These are phyloP conservation scores for Lordiphosa stackelbergi DNA, from an alignment of 1,140 invertebrate genomes.

Conservation along the genomic window DNA sequence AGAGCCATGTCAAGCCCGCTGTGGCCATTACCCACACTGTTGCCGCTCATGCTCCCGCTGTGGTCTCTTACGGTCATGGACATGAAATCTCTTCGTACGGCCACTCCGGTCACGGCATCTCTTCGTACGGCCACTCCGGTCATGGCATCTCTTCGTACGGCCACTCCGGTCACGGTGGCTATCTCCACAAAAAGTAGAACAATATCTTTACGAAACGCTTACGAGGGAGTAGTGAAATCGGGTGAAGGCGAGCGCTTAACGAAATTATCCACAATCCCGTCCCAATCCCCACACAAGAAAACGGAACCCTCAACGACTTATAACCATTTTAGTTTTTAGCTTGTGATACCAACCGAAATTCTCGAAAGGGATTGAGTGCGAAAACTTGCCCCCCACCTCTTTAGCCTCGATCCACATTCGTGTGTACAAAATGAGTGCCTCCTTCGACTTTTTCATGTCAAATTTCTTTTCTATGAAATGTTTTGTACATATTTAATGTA, in stretches of 20 bases:
- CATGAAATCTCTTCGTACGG: conserved; percentile 8
- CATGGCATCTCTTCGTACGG: conserved; percentile 43
- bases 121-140: conserved; percentile 2
- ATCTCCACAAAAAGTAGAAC: conserved; percentile 75
- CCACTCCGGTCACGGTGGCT: conserved; percentile 60
- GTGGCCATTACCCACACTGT: conserved; percentile 50
- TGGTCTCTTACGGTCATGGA: conserved; percentile 20
- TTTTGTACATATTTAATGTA: conserved; percentile 75
- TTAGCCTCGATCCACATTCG: conserved; percentile 27
- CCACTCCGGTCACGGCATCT: conserved; percentile 16
- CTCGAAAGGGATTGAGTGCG: conserved; percentile 18
- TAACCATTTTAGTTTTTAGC: conserved; percentile 68
- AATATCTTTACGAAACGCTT: conserved; percentile 40
- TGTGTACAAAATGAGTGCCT: conserved; percentile 68
- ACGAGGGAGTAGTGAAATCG: conserved; percentile 51
- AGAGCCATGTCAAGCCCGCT: conserved; percentile 66
- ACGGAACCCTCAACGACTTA: conserved; percentile 65
- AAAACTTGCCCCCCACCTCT: conserved; percentile 48
- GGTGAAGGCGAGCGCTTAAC: conserved; percentile 58
- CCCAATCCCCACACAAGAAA: conserved; percentile 29
- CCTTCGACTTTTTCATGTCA: conserved; percentile 63
- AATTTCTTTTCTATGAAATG: conserved; percentile 74
- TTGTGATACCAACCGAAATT: conserved; percentile 75
- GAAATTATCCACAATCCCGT: conserved; percentile 35
- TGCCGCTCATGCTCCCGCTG: conserved; percentile 35